Conservation (phyloP, 2,113 vertebrate species). For the Climacteris rufus region DNA sequence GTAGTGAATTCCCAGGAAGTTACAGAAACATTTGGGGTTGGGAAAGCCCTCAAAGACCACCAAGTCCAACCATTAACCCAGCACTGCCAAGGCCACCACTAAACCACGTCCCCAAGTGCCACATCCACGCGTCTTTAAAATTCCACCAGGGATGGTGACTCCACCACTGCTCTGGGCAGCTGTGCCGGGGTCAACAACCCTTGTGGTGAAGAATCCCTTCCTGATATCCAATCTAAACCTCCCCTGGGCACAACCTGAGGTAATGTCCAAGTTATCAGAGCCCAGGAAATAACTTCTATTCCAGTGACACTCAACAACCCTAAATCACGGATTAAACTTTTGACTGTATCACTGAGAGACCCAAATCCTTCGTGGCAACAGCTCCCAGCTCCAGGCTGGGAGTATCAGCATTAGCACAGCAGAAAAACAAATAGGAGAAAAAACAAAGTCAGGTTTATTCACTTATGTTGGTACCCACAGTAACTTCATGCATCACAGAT, state of each 20-base stretch:
- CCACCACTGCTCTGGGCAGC: not conserved
- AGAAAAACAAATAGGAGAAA: not conserved
- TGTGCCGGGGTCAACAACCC: not conserved
- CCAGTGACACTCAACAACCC: not conserved
- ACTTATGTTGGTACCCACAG: not conserved
- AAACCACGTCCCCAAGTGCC: not conserved
- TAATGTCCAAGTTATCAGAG: not conserved
- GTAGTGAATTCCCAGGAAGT: not conserved
- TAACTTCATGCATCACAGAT: not conserved
- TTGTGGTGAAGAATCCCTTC: not conserved
- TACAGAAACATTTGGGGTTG: not conserved
- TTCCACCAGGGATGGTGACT: not conserved
- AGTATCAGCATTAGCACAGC: not conserved
- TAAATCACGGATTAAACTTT: constrained; percentile 20
- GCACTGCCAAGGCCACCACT: not conserved
- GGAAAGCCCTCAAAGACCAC: not conserved
- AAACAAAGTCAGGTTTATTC: not conserved
- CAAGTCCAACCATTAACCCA: not conserved
- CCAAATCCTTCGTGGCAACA: not conserved
- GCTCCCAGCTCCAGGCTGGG: not conserved
- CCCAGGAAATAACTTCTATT: not conserved
- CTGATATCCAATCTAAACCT: not conserved
- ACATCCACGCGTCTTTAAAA: not conserved
- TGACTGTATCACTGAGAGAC: not conserved
- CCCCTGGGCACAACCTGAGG: not conserved